Conservation (phyloP, 1,140 invertebrate species). For the Drosophila eugracilis region DNA sequence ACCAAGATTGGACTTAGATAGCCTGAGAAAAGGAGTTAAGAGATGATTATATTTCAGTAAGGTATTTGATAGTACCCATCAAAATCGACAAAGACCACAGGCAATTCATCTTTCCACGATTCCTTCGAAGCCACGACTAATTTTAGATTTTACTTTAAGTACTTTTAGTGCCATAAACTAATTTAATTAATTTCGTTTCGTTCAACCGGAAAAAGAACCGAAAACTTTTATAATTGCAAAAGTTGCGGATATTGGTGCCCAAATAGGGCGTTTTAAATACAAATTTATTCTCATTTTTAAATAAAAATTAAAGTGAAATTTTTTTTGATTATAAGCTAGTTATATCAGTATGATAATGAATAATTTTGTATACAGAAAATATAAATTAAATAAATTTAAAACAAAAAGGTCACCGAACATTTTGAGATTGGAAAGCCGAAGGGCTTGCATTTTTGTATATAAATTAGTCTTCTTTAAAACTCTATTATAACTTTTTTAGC, state of each 20-base stretch:
- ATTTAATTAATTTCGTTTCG: conserved; percentile 16
- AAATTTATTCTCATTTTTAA: too few relatives aligned
- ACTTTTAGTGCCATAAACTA: neutral
- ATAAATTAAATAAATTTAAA: too few relatives aligned
- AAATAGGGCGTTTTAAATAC: neutral
- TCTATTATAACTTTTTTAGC: too few relatives aligned
- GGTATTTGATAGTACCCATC: neutral
- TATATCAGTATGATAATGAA: too few relatives aligned
- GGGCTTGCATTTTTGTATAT: too few relatives aligned
- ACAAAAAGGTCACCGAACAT: too few relatives aligned
- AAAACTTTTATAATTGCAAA: conserved; percentile 8
- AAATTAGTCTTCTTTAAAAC: too few relatives aligned
- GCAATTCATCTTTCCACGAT: neutral
- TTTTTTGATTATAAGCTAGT: too few relatives aligned
- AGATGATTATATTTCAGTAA: neutral
- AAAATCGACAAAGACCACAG: conserved; percentile 10
- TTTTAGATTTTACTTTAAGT: neutral
- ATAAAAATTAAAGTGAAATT: too few relatives aligned
- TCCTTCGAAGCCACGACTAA: neutral
- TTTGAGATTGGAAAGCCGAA: too few relatives aligned
- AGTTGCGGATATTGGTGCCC: neutral
- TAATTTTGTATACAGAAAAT: too few relatives aligned
- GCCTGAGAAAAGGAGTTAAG: neutral
- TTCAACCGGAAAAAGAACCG: neutral
- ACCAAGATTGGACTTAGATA: neutral